phyloP scores from a whole-genome alignment of 2,797 vertebrate genomes.

The Lacerta bilineata region DNA sequence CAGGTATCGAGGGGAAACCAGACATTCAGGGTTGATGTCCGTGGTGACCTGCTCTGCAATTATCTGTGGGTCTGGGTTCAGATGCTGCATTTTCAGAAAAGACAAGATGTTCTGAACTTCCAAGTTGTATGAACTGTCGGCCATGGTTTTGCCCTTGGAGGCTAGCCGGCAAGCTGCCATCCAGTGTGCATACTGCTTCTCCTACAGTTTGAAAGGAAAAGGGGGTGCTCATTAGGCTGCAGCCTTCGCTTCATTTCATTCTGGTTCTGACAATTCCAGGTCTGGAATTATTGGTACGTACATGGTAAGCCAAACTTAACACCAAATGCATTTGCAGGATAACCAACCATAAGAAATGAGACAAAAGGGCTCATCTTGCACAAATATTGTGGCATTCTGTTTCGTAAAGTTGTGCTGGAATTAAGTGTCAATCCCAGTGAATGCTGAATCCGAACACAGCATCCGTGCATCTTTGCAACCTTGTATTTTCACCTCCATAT shows the following conservation, averaged over 20 bases:
- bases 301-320: background rate
- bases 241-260: background rate
- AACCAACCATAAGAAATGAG: background rate
- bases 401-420: background rate
- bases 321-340: background rate
- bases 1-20: constrained; percentile 97
- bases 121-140: constrained; percentile 96
- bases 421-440: background rate
- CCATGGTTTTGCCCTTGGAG: constrained; percentile 99
- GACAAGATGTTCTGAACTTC: constrained; percentile 99
- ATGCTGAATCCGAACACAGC: background rate
- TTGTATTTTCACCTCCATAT: no score
- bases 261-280: background rate
- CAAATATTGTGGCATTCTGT: no score
- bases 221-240: fast-evolving
- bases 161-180: constrained; percentile 98
- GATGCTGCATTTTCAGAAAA: constrained; percentile 99
- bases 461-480: background rate
- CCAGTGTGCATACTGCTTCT: constrained; percentile 99
- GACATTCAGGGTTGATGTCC: constrained; percentile 96
- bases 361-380: background rate
- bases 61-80: constrained; percentile 96
- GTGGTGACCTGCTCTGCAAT: constrained; percentile 93
- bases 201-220: constrained; percentile 78
- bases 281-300: fast-evolving